phyloP scores from a whole-genome alignment of 1,140 invertebrate species.

The Drosophila virilis region DNA sequence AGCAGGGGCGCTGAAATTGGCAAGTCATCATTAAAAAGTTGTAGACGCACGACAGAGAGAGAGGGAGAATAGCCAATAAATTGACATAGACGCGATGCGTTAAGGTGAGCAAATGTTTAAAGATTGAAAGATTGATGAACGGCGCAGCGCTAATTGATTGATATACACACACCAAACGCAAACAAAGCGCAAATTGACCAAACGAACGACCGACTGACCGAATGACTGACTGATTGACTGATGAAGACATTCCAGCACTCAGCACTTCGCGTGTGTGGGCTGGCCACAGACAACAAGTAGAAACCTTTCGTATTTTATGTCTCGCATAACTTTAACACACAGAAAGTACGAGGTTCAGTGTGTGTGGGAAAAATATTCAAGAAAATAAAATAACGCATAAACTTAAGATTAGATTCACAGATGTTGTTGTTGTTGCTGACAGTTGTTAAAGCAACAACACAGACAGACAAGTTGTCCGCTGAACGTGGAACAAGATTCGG shows the following conservation, averaged over 20 bases:
- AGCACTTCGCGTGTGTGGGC: slow-evolving; percentile 23
- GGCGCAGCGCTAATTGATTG: slow-evolving; percentile 38
- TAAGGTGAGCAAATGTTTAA: slow-evolving; percentile 37
- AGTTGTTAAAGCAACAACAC: not conserved
- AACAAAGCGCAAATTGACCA: not conserved
- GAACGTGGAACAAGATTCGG: not conserved
- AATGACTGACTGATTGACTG: slow-evolving; percentile 32
- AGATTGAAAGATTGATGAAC: slow-evolving; percentile 65
- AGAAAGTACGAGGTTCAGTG: not conserved
- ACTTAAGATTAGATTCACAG: slow-evolving; percentile 9
- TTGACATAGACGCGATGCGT: slow-evolving; percentile 61
- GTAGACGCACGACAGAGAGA: slow-evolving; percentile 16
- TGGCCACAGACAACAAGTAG: not conserved
- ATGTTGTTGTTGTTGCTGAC: slow-evolving; percentile 3
- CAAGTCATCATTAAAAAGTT: slow-evolving; percentile 63
- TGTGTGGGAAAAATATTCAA: slow-evolving; percentile 30
- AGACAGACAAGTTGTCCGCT: slow-evolving; percentile 16
- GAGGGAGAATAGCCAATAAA: slow-evolving; percentile 62
- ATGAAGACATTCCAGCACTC: slow-evolving; percentile 56
- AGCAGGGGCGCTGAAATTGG: slow-evolving; percentile 28
- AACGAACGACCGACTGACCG: slow-evolving; percentile 4
- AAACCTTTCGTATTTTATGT: slow-evolving; percentile 24
- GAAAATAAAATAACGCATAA: slow-evolving; percentile 26
- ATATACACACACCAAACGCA: slow-evolving; percentile 6
- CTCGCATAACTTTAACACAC: slow-evolving; percentile 20